phyloP scores from a whole-genome alignment of 2,113 vertebrate genomes.

The Empidonax traillii region DNA sequence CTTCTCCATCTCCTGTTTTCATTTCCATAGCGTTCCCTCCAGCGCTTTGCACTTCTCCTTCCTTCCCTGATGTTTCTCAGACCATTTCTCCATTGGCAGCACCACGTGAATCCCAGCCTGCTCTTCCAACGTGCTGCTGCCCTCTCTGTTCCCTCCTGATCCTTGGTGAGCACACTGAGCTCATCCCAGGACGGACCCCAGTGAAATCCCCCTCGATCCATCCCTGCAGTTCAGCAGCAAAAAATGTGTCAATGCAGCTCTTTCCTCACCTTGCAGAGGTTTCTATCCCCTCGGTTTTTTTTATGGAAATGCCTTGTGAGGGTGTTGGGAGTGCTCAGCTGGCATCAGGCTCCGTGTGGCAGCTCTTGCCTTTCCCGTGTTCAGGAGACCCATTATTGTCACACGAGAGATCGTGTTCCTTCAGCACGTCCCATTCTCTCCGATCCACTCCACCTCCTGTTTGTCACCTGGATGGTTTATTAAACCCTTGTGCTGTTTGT shows the following conservation, averaged over 20 bases:
- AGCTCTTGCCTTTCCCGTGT: background rate
- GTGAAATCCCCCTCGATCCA: background rate
- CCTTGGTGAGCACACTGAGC: background rate
- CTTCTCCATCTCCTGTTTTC: background rate
- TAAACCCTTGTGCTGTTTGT: background rate
- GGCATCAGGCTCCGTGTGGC: background rate
- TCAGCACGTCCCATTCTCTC: background rate
- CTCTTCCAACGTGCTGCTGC: background rate
- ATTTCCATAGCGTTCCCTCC: too few species aligned
- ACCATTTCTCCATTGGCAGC: background rate
- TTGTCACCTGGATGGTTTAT: background rate
- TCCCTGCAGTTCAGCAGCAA: background rate
- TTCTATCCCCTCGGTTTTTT: background rate
- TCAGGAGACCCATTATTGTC: background rate
- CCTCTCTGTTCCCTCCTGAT: background rate
- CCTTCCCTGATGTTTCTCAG: background rate
- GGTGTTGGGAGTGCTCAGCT: background rate
- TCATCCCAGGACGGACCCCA: background rate
- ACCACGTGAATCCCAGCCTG: background rate
- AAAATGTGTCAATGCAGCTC: background rate
- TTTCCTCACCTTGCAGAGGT: background rate
- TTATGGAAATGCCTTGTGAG: background rate
- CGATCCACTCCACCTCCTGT: background rate
- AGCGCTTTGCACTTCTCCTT: background rate
- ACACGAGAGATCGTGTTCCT: background rate